A percentile compares a stretch with the other conserved stretches of the same genome.
phyloP scores from a whole-genome alignment of 2,113 vertebrate species.

The Muscicapa adusta region DNA sequence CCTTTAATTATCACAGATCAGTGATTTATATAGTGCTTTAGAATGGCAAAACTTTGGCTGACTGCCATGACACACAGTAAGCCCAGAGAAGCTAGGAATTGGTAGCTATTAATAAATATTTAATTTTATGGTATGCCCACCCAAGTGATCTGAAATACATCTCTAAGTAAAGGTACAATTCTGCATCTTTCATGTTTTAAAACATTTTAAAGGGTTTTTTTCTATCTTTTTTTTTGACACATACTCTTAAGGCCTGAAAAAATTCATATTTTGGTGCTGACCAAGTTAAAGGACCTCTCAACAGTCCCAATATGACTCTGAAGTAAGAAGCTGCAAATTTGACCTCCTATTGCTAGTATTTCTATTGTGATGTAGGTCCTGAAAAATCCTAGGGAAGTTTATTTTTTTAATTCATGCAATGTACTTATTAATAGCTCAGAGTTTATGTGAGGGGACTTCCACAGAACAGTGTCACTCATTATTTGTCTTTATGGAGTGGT shows the following conservation, averaged over 20 bases:
- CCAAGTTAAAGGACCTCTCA: not conserved
- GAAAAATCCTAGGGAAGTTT: not conserved
- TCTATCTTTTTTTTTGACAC: not conserved
- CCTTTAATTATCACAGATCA: constrained; percentile 40
- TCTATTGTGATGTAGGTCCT: not conserved
- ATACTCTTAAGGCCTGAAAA: not conserved
- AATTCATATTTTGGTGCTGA: not conserved
- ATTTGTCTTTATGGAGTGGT: not conserved
- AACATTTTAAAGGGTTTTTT: not conserved
- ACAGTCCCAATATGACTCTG: not conserved
- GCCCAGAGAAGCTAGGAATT: not conserved
- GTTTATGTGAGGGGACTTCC: not conserved
- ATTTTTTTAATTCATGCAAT: not conserved
- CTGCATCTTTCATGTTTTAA: not conserved
- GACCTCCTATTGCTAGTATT: not conserved
- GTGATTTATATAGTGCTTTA: not conserved
- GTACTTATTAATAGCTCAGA: not conserved
- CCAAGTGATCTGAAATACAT: not conserved
- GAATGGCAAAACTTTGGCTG: constrained; percentile 26
- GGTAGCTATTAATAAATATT: not conserved
- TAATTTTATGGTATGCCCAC: not conserved
- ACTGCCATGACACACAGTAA: not conserved
- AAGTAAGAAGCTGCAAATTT: not conserved
- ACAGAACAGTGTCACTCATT: not conserved
- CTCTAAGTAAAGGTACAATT: not conserved